A percentile compares a stretch with the other conserved stretches of the same genome.
These are phyloP conservation scores for Alces alces DNA, from an alignment of 2,113 vertebrate species.

Conservation along the genomic window DNA sequence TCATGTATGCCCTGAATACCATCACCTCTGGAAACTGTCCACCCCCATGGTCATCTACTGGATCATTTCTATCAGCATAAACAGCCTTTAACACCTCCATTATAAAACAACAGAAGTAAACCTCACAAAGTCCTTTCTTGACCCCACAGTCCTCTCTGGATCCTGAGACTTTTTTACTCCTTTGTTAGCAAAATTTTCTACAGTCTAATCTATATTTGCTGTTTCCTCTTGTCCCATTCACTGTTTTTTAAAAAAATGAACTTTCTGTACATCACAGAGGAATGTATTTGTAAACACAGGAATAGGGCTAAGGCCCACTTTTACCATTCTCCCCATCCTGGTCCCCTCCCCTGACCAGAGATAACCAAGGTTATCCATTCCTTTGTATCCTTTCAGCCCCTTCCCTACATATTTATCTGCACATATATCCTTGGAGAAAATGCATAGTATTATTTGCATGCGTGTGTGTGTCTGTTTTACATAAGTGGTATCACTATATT, in stretches of 20 bases:
- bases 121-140: background rate
- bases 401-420: background rate
- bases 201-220: background rate
- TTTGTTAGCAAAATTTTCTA: background rate
- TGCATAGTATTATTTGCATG: background rate
- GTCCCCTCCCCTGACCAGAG: background rate
- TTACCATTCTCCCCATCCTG: background rate
- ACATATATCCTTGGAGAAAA: background rate
- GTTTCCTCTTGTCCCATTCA: background rate
- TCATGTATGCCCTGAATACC: background rate
- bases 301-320: background rate
- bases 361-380: background rate
- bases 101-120: background rate
- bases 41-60: background rate
- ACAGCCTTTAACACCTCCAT: background rate
- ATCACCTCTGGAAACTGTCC: background rate
- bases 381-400: background rate
- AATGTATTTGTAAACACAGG: background rate
- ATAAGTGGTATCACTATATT: background rate
- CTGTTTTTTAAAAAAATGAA: background rate
- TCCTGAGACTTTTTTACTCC: background rate
- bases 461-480: background rate
- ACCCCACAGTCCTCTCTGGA: background rate
- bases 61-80: background rate
- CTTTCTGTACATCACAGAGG: background rate